Percentiles rank a stretch among this genome's conserved stretches.
These are phyloP conservation scores for Sebastes schlegelii DNA, from an alignment of 2,113 vertebrate genomes.

Conservation along the genomic window DNA sequence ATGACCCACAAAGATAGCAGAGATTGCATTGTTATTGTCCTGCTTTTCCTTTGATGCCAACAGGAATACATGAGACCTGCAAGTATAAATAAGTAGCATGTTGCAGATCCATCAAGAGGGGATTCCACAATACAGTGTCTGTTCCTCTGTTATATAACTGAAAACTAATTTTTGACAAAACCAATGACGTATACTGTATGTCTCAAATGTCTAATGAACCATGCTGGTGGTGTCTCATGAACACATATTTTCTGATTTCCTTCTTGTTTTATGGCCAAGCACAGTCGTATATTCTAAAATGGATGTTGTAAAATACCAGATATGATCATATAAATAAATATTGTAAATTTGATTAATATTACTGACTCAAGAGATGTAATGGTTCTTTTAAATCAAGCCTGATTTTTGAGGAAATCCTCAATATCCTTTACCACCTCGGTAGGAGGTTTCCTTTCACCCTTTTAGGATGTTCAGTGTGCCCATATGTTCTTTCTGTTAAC, in stretches of 20 bases:
- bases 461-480: constrained; percentile 31
- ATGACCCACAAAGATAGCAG: constrained; percentile 38
- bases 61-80: constrained; percentile 9
- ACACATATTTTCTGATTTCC: constrained; percentile 21
- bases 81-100: constrained; percentile 30
- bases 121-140: constrained; percentile 7
- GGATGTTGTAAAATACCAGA: constrained; percentile 52
- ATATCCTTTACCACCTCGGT: neutral
- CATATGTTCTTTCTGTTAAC: constrained; percentile 64
- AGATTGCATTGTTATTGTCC: constrained; percentile 38
- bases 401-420: constrained; percentile 2
- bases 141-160: constrained; percentile 4
- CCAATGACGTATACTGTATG: constrained; percentile 35
- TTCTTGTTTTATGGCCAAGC: constrained; percentile 40
- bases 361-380: constrained; percentile 26
- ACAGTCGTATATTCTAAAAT: constrained; percentile 50
- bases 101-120: constrained; percentile 19
- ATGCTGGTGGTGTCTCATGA: neutral
- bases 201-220: constrained; percentile 5
- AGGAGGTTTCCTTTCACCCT: constrained; percentile 17
- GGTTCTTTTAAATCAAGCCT: constrained; percentile 30
- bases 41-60: constrained; percentile 39
- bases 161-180: constrained; percentile 41
- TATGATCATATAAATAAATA: constrained; percentile 59
- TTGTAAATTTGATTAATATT: constrained; percentile 54